Percentiles rank a stretch among this genome's conserved stretches.
These are phyloP conservation scores for Cremastinae sp. DNA, from an alignment of 2,888 invertebrate species.

Conservation along the genomic window DNA sequence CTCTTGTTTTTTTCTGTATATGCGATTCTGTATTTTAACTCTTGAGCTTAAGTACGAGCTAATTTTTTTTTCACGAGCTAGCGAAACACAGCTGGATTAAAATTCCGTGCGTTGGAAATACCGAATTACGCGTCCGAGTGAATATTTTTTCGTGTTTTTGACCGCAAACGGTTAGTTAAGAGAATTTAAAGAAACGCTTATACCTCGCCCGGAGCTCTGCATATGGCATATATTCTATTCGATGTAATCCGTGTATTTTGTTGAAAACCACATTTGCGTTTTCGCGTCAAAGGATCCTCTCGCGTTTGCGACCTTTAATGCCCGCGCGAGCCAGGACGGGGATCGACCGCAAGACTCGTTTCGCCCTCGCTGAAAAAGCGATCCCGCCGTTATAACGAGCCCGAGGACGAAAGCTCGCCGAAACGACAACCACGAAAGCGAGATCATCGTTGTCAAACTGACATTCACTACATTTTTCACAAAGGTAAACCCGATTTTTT, in stretches of 20 bases:
- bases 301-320: conserved; percentile 50
- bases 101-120: background rate
- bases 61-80: too few relatives aligned
- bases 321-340: conserved; percentile 34
- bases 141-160: background rate
- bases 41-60: too few relatives aligned
- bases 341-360: conserved; percentile 54
- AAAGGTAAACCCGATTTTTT: too few relatives aligned
- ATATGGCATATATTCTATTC: conserved; percentile 25
- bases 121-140: background rate
- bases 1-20: too few relatives aligned
- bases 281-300: conserved; percentile 64
- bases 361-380: too few relatives aligned
- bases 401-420: background rate
- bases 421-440: conserved; percentile 16
- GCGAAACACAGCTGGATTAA: background rate
- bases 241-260: conserved; percentile 55
- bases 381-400: too few relatives aligned
- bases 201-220: conserved; percentile 2
- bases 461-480: conserved; percentile 14
- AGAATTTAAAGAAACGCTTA: background rate
- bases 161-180: conserved; percentile 8
- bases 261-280: conserved; percentile 56
- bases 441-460: conserved; percentile 20
- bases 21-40: too few relatives aligned